Evolutionary conservation across 2,888 invertebrate genomes (phyloP).

Genomic region (Notocelia uddmanniana): DNA sequence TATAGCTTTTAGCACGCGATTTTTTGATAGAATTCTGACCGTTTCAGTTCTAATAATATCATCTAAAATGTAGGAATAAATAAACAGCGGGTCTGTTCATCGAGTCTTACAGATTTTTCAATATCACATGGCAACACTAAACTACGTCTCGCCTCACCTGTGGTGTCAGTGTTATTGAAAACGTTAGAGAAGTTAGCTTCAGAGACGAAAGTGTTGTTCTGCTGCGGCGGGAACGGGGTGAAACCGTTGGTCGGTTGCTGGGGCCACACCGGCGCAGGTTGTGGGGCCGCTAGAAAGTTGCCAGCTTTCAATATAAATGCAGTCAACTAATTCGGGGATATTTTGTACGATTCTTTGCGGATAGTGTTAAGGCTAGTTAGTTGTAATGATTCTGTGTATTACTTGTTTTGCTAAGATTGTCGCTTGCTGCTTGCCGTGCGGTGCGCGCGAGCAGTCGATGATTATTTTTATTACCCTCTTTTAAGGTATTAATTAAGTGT

Average conservation of each 20-base stretch:
- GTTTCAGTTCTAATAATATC: too few relatives aligned
- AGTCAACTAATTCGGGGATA: neutral
- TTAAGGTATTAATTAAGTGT: too few relatives aligned
- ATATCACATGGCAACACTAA: conserved; percentile 53
- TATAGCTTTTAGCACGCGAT: too few relatives aligned
- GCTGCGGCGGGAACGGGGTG: conserved; percentile 65
- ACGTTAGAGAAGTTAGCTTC: conserved; percentile 95
- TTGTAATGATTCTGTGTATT: too few relatives aligned
- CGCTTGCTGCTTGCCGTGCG: too few relatives aligned
- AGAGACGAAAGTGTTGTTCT: conserved; percentile 89
- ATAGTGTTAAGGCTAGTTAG: too few relatives aligned
- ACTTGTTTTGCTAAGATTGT: too few relatives aligned
- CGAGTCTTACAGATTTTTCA: conserved; percentile 40
- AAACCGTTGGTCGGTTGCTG: conserved; percentile 54
- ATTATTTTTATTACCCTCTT: too few relatives aligned
- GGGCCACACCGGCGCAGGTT: conserved; percentile 58
- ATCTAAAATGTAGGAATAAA: neutral
- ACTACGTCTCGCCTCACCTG: conserved; percentile 82
- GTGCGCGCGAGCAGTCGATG: too few relatives aligned
- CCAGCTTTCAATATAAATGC: conserved; percentile 41
- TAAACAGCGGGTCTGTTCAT: neutral
- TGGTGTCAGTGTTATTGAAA: conserved; percentile 91
- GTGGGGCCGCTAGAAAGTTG: conserved; percentile 48
- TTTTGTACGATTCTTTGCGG: neutral
- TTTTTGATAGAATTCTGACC: too few relatives aligned